phyloP scores from a whole-genome alignment of 2,888 invertebrate genomes.

The Watsonalla binaria region DNA sequence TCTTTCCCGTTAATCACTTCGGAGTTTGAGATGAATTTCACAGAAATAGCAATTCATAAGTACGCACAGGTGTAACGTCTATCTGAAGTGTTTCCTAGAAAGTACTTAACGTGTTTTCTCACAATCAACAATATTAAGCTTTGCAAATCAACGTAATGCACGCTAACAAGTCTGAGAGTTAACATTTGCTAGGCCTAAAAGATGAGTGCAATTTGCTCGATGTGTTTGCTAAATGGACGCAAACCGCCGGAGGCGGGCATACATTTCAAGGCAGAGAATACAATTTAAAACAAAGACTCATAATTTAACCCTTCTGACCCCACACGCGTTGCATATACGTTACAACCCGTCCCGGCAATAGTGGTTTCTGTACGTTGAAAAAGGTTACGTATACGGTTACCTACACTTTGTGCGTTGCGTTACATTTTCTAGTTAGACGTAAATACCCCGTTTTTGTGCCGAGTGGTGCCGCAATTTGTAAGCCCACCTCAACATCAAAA shows the following conservation, averaged over 20 bases:
- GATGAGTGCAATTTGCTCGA: conserved; percentile 37
- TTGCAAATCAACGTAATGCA: background rate
- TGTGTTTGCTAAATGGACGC: conserved; percentile 39
- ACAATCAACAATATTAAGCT: background rate
- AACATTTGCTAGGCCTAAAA: conserved; percentile 35
- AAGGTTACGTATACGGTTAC: conserved; percentile 1
- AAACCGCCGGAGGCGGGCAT: conserved; percentile 37
- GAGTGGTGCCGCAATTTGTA: conserved; percentile 50
- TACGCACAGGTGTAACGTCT: background rate
- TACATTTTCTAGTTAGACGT: conserved; percentile 3
- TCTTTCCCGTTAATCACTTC: conserved; percentile 53
- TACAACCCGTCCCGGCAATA: conserved; percentile 33
- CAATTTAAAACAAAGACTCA: conserved; percentile 62
- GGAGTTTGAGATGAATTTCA: background rate
- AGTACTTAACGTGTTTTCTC: background rate
- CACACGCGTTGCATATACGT: conserved; percentile 45
- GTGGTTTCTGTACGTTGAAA: conserved; percentile 25
- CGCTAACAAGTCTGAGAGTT: background rate
- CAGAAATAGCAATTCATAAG: background rate
- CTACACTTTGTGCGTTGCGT: background rate
- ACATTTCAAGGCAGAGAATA: conserved; percentile 48
- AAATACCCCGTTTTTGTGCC: conserved; percentile 35
- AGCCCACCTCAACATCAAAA: conserved; percentile 60
- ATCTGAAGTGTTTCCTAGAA: background rate
- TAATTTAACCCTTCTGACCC: conserved; percentile 61